Base-by-base conservation (phyloP, 2,888 invertebrate species). In the Tanytarsus gracilentus region DNA sequence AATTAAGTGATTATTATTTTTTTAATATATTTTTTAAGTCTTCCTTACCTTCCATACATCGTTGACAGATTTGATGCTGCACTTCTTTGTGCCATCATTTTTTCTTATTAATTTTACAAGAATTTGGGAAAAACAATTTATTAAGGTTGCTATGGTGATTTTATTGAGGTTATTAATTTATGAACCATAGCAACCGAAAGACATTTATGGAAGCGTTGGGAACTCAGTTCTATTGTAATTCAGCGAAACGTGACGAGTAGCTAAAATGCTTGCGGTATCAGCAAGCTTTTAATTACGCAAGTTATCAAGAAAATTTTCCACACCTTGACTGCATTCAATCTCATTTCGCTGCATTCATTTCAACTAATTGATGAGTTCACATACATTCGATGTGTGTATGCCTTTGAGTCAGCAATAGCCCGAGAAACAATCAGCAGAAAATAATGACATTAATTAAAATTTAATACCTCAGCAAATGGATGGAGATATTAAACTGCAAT, bases 11-110 rank as follows among this genome's bases (percentile, higher is more conserved):
- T 40, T 3, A 25, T 30, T 33, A 44, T 33, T 44, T 23, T 23
- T 44, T 44, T 39, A 27, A 8, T 23, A 25, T 18, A 27, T 26
- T 14, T 27, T n/a, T 30, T 23, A 29, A 25, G 27, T 18, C 6
- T 27, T 18, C 11, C 16, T 61, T 64, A 69, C 69, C 77, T 70
- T 61, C 78, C 78, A 65, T 78, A 78, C 64, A 77, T 71, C 66
- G 69, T 74, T 58, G 70, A 74, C 33, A 69, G 63, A 63, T 68
- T 68, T 29, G 65, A 66, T 44, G 67, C 64, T 52, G 66, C 61
- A 18, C 16, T 21, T 27, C 53, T 65, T 66, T 62, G 66, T 69
- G 63, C 66, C 66, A 48, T 67, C 66, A 61, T 66, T 56, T 26
- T 29, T 14, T 26, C 26, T 50, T 50, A 23, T n/a, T 26, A 26